A percentile compares a stretch with the other conserved stretches of the same genome.
These are phyloP conservation scores for Aythya fuligula DNA, from an alignment of 2,797 vertebrate genomes.

Conservation along the genomic window DNA sequence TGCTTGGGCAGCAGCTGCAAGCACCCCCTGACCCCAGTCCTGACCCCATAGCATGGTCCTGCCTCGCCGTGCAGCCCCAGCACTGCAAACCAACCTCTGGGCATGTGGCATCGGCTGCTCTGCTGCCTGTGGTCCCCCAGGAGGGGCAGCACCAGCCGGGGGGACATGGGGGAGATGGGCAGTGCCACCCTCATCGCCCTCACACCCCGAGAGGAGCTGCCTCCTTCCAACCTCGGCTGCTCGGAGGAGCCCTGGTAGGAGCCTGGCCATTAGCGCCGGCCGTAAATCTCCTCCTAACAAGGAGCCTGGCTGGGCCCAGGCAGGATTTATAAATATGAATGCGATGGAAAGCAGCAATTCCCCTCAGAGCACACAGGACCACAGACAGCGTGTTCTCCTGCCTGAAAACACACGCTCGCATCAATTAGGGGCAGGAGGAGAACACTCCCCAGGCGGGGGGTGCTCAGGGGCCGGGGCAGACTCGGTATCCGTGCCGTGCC, in stretches of 20 bases:
- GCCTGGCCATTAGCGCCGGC: not conserved
- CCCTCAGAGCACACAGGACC: not conserved
- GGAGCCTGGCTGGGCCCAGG: not conserved
- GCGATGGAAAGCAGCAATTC: conserved; percentile 1
- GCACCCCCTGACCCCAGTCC: rapidly evolving
- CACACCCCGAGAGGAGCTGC: not conserved
- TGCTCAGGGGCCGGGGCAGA: not conserved
- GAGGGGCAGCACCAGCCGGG: not conserved
- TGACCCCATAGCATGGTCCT: not conserved
- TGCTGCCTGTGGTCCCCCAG: not conserved
- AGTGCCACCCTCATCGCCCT: not conserved
- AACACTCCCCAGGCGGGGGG: not conserved
- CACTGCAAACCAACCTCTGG: not conserved
- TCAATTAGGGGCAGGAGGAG: not conserved
- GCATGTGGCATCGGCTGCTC: not conserved
- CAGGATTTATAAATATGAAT: conserved; percentile 15
- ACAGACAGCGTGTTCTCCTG: not conserved
- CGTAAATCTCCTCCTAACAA: conserved; percentile 15
- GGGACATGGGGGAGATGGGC: not conserved
- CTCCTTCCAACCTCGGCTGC: not conserved
- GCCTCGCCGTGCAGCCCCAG: rapidly evolving
- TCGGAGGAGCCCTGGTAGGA: not conserved
- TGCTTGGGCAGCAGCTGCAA: not conserved
- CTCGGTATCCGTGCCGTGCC: too few relatives aligned
- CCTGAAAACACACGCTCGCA: not conserved